Conservation (phyloP, 2,113 vertebrate genomes). For the Solea solea region DNA sequence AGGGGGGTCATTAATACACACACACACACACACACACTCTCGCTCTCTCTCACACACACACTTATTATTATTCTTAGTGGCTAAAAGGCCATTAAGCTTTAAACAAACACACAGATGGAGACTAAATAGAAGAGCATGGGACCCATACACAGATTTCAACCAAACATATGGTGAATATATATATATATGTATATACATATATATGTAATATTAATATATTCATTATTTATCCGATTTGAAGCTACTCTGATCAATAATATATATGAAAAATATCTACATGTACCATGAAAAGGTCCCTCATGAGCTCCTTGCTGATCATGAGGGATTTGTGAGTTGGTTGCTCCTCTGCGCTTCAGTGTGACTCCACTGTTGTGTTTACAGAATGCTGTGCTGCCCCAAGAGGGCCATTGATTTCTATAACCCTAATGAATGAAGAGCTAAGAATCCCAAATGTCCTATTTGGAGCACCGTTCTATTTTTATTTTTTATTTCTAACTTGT, state of each 20-base stretch:
- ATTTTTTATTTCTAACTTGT: too few species aligned
- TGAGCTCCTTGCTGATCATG: too few species aligned
- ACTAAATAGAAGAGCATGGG: slow-evolving; percentile 12
- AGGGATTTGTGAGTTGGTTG: not conserved
- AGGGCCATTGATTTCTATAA: not conserved
- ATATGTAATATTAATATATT: too few species aligned
- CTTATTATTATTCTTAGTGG: slow-evolving; percentile 56
- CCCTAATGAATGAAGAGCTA: not conserved
- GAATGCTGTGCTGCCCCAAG: not conserved
- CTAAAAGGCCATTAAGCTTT: slow-evolving; percentile 40
- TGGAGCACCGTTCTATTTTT: too few species aligned
- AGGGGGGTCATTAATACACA: slow-evolving; percentile 67
- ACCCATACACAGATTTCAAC: not conserved
- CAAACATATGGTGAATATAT: too few species aligned
- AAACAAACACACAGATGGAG: slow-evolving; percentile 21
- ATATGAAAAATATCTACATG: too few species aligned
- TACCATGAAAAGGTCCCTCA: too few species aligned
- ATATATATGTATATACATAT: too few species aligned
- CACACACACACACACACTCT: slow-evolving; percentile 4
- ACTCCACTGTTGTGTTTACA: not conserved
- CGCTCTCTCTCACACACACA: too few species aligned
- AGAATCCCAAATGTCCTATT: not conserved
- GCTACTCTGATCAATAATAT: too few species aligned
- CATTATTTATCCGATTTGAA: too few species aligned
- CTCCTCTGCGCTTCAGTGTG: not conserved